Evolutionary conservation across 2,797 vertebrate species (phyloP).

Genomic region (Manis javanica): DNA sequence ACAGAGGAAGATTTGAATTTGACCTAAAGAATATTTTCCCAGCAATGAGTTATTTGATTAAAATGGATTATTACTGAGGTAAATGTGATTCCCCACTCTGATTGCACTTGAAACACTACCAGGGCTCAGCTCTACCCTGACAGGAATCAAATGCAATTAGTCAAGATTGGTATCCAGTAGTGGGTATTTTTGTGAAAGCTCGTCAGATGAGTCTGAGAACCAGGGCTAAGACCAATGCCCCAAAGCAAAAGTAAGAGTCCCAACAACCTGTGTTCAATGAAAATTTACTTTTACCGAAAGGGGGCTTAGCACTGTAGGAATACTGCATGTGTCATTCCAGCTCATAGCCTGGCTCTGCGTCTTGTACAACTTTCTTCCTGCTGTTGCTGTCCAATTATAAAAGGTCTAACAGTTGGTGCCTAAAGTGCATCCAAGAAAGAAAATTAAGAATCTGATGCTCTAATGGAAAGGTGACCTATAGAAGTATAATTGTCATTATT

Average conservation of each 20-base stretch:
- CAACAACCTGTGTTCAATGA: not conserved
- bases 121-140: not conserved
- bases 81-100: not conserved
- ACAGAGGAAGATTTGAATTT: slow-evolving; percentile 31
- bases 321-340: too few species aligned
- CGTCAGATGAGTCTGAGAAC: not conserved
- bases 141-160: not conserved
- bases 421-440: not conserved
- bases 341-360: rapidly evolving
- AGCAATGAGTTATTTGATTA: not conserved
- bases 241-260: not conserved
- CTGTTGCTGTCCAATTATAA: not conserved
- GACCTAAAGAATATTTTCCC: not conserved
- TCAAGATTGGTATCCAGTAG: not conserved
- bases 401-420: not conserved
- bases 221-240: not conserved
- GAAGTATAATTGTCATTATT: not conserved
- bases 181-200: not conserved
- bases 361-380: not conserved
- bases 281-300: not conserved
- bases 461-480: not conserved
- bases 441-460: not conserved
- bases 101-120: not conserved
- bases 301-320: not conserved
- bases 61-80: not conserved